Evolutionary conservation across 2,888 invertebrate species (phyloP).

Genomic region (Agrochola litura): DNA sequence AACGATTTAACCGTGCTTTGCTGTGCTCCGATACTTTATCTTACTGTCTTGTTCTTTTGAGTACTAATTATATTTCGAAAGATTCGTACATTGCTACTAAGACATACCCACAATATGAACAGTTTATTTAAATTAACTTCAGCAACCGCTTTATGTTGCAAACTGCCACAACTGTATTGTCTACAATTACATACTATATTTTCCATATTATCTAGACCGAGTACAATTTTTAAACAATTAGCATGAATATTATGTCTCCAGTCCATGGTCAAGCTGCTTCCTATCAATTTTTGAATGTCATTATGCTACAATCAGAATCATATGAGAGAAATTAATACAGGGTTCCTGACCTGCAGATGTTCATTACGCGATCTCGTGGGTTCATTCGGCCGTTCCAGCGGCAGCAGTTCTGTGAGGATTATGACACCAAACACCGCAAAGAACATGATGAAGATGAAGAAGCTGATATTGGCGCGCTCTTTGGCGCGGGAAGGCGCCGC

Average conservation of each 20-base stretch:
- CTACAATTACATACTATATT: slow-evolving; percentile 1
- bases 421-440: slow-evolving; percentile 97
- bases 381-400: slow-evolving; percentile 90
- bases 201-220: background rate
- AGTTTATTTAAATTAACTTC: slow-evolving; percentile 7
- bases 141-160: slow-evolving; percentile 1
- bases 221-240: background rate
- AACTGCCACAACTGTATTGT: slow-evolving; percentile 9
- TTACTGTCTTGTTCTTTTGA: background rate
- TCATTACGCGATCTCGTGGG: slow-evolving; percentile 92
- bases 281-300: slow-evolving; percentile 3
- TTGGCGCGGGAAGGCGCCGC: slow-evolving; percentile 90
- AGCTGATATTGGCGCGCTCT: slow-evolving; percentile 96
- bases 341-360: slow-evolving; percentile 91
- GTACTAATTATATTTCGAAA: background rate
- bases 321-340: slow-evolving; percentile 26
- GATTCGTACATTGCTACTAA: background rate
- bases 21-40: background rate
- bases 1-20: background rate
- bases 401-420: slow-evolving; percentile 95
- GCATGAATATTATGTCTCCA: background rate
- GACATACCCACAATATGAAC: background rate
- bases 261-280: background rate
- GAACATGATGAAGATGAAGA: slow-evolving; percentile 97
- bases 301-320: slow-evolving; percentile 16